Base-by-base conservation (phyloP, 2,888 invertebrate species). In the Drosophila kokeensis region DNA sequence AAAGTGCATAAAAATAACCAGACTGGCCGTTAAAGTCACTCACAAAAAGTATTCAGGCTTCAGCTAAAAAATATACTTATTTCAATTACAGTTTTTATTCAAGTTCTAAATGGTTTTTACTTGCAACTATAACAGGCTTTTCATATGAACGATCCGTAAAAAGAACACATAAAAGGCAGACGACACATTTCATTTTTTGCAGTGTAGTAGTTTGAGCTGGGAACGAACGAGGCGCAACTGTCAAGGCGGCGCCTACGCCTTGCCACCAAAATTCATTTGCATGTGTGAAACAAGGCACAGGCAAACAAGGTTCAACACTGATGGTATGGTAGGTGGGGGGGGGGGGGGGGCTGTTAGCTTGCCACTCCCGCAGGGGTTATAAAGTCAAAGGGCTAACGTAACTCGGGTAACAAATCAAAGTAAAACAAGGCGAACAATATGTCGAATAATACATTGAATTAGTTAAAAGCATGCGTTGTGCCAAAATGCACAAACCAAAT, bases 401-500 rank as follows among this genome's bases (percentile, higher is more conserved):
- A 50, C 73, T 29, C 30, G 60, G 50, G 64, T 55, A 75, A 85
- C 90, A 91, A 89, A 90, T 91, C 89, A 90, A 89, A 89, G 77
- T 67, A 69, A 80, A 90, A 87, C 85, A 86, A 77, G 80, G 70
- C 82, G 80, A 90, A 84, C 91, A 89, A 91, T 90, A 91, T 92
- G 91, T 92, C 92, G 90, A 89, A 92, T 85, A 90, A 88, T 81
- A 91, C 89, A 89, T 91, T 88, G 87, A 90, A 91, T 90, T 91
- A 90, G 90, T 91, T 83, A 85, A 84, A 82, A 84, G 75, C 55
- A 70, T 62, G 49, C 54, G 55, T 30, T 30, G 60, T 42, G 64
- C 21, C 50, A 57, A 82, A 75, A 80, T 74, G 79, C 67, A 73
- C 67, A 73, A 60, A 49, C 30, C 61, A 40, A 55, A 71, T 50